Evolutionary conservation across 2,888 invertebrate species (phyloP).

Genomic region (Aricia artaxerxes): DNA sequence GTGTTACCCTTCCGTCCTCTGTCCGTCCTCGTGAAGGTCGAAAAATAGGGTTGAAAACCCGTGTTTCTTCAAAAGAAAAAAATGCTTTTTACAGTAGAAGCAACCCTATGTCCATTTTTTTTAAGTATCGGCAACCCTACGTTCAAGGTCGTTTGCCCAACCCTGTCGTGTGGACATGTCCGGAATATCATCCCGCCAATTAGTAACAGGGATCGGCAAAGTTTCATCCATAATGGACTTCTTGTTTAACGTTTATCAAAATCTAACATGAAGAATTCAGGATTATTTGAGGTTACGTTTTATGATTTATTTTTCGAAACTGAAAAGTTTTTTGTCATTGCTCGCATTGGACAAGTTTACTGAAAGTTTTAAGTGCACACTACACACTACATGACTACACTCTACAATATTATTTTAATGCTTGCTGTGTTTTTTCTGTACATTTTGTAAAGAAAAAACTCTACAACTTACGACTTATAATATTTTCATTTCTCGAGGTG

Average conservation of each 20-base stretch:
- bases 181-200: background rate
- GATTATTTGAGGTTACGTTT: too few species aligned
- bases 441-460: background rate
- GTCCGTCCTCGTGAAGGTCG: constrained; percentile 1
- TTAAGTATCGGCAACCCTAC: background rate
- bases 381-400: too few species aligned
- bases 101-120: background rate
- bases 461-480: background rate
- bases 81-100: background rate
- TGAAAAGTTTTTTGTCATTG: too few species aligned
- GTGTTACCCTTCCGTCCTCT: background rate
- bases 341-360: too few species aligned
- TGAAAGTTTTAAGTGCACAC: too few species aligned
- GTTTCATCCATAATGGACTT: background rate
- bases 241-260: background rate
- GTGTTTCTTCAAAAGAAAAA: background rate
- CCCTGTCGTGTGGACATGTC: constrained; percentile 1
- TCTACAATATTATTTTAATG: too few species aligned
- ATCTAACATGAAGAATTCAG: too few species aligned
- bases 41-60: background rate
- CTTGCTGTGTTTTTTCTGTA: too few species aligned
- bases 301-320: too few species aligned
- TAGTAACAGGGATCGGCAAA: background rate
- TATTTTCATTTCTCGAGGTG: background rate
- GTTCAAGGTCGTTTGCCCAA: background rate